Evolutionary conservation across 1,140 invertebrate species (phyloP).

Genomic region (Neotoxoptera formosana): DNA sequence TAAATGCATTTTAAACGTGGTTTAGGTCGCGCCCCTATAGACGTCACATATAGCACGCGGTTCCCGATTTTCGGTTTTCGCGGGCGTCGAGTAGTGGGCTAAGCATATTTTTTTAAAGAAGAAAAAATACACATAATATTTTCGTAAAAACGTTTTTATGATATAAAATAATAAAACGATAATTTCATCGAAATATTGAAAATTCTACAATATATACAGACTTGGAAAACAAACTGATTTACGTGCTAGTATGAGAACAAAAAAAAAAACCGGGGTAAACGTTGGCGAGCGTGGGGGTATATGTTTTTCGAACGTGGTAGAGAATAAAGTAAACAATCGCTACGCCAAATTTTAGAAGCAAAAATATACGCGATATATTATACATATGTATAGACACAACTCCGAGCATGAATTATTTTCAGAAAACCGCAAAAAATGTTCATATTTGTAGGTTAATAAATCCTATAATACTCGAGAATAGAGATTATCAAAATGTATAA

Average conservation of each 20-base stretch:
- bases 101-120: background rate
- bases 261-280: background rate
- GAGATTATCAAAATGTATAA: background rate
- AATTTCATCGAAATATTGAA: background rate
- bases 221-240: background rate
- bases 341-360: background rate
- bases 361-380: background rate
- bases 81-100: background rate
- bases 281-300: background rate
- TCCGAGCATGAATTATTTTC: background rate
- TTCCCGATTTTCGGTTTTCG: background rate
- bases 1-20: background rate
- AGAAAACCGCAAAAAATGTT: background rate
- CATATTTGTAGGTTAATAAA: background rate
- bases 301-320: background rate
- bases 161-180: background rate
- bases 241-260: background rate
- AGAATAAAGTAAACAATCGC: slow-evolving; percentile 17
- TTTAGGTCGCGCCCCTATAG: background rate
- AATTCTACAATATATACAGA: background rate
- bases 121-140: background rate
- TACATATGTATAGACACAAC: background rate
- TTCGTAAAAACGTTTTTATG: background rate
- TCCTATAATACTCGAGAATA: background rate
- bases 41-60: background rate